These are phyloP conservation scores for Amaurobius ferox DNA, from an alignment of 2,888 invertebrate species.

Conservation along the genomic window DNA sequence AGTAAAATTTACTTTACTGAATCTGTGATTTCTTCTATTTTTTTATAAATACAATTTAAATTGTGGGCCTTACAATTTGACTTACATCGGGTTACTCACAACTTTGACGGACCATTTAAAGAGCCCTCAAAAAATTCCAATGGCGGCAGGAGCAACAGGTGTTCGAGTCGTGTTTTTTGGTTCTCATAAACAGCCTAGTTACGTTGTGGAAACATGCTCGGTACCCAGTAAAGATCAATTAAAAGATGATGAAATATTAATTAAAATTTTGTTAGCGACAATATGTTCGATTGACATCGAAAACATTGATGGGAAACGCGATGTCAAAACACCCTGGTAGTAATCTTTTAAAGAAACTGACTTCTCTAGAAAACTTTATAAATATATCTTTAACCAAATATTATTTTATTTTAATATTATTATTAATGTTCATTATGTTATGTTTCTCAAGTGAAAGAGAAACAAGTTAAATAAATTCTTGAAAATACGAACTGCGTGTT, in stretches of 20 bases:
- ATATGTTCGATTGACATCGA: slow-evolving; percentile 74
- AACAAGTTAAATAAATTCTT: too few relatives aligned
- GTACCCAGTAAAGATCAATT: slow-evolving; percentile 57
- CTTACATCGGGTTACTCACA: not conserved
- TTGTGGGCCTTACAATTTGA: not conserved
- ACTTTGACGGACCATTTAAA: not conserved
- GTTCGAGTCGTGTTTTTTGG: slow-evolving; percentile 72
- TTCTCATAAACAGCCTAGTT: slow-evolving; percentile 72
- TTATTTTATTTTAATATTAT: too few relatives aligned
- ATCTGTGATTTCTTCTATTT: too few relatives aligned
- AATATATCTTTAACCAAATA: too few relatives aligned
- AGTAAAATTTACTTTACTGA: too few relatives aligned
- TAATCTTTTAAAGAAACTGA: too few relatives aligned
- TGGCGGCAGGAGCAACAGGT: slow-evolving; percentile 71
- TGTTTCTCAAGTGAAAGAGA: too few relatives aligned
- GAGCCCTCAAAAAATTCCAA: slow-evolving; percentile 33
- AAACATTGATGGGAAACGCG: slow-evolving; percentile 73
- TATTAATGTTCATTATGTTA: too few relatives aligned
- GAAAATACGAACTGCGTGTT: too few relatives aligned
- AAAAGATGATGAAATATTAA: slow-evolving; percentile 71
- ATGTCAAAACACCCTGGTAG: slow-evolving; percentile 75
- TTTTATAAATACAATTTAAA: too few relatives aligned
- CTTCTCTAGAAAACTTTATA: too few relatives aligned
- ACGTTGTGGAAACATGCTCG: slow-evolving; percentile 70
- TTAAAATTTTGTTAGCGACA: slow-evolving; percentile 74